These are phyloP conservation scores for Rhabdornis inornatus DNA, from an alignment of 2,113 vertebrate genomes.

Conservation along the genomic window DNA sequence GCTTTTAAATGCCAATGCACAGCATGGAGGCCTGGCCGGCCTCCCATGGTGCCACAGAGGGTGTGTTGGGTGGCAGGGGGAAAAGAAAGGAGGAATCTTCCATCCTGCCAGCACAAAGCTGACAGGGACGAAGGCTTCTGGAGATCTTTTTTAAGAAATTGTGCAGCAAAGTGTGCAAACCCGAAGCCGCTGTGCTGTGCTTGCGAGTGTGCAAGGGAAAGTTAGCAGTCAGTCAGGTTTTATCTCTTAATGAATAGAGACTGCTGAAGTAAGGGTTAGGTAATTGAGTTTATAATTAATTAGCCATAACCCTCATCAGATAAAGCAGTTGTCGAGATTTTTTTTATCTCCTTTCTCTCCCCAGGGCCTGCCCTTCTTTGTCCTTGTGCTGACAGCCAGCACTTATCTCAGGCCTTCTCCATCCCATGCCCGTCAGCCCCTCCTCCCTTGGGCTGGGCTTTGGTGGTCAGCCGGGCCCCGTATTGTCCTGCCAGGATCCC, in stretches of 20 bases:
- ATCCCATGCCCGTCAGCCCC: slow-evolving; percentile 50
- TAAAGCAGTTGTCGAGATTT: slow-evolving; percentile 83
- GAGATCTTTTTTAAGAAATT: slow-evolving; percentile 20
- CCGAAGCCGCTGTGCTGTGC: background rate
- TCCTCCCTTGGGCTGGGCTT: slow-evolving; percentile 57
- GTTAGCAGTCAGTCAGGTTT: slow-evolving; percentile 82
- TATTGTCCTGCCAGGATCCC: slow-evolving; percentile 68
- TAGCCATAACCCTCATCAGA: slow-evolving; percentile 95
- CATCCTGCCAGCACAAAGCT: background rate
- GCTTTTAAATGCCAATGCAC: slow-evolving; percentile 50
- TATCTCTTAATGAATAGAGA: slow-evolving; percentile 92
- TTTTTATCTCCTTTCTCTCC: slow-evolving; percentile 81
- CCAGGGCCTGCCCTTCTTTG: slow-evolving; percentile 87
- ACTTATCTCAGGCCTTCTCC: slow-evolving; percentile 78
- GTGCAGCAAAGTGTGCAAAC: background rate
- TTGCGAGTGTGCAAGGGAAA: slow-evolving; percentile 45
- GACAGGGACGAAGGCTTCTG: background rate
- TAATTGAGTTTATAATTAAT: slow-evolving; percentile 99
- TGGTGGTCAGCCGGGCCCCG: slow-evolving; percentile 64
- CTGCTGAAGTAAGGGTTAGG: slow-evolving; percentile 94
- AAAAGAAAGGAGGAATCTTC: background rate
- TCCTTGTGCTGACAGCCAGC: slow-evolving; percentile 85
- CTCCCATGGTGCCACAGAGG: slow-evolving; percentile 31
- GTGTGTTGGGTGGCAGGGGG: background rate
- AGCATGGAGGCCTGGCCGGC: slow-evolving; percentile 45